Conservation (phyloP, 2,113 vertebrate species). For the Gallinago jamesoni region DNA sequence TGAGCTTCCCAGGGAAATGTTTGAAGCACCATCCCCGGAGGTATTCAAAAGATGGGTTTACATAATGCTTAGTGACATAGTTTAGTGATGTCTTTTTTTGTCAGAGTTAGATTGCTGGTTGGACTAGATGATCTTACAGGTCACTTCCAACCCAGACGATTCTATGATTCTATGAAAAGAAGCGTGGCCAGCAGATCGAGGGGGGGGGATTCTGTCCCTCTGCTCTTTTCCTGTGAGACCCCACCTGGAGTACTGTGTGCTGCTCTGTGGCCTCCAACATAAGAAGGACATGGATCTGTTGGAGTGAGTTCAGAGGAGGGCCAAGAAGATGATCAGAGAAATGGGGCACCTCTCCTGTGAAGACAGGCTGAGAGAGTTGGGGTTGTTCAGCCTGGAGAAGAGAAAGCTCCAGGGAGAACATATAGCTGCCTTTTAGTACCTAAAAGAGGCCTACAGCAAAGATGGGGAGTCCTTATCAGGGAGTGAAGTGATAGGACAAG, state of each 20-base stretch:
- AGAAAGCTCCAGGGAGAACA: background rate
- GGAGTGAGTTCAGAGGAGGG: background rate
- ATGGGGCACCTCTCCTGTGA: background rate
- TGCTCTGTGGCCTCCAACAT: background rate
- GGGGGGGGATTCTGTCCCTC: background rate
- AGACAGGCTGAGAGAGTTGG: background rate
- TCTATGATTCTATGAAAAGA: background rate
- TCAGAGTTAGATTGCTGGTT: too few species aligned
- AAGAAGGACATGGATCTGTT: background rate
- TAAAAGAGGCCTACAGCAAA: background rate
- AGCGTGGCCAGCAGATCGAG: background rate
- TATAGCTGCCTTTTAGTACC: background rate
- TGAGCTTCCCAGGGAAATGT: too few species aligned
- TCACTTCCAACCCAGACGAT: too few species aligned
- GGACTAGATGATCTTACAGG: too few species aligned
- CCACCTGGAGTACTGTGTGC: background rate
- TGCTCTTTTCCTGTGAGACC: background rate
- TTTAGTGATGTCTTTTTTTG: too few species aligned
- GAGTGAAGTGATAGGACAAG: background rate
- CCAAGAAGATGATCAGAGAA: background rate
- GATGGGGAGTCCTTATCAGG: background rate
- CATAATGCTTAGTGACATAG: too few species aligned
- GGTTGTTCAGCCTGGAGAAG: background rate
- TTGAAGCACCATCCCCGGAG: too few species aligned
- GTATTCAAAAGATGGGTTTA: too few species aligned